Evolutionary conservation across 1,140 invertebrate genomes (phyloP), one percentile per base, ranked within the genome.

Genomic region (Procambarus clarkii): DNA sequence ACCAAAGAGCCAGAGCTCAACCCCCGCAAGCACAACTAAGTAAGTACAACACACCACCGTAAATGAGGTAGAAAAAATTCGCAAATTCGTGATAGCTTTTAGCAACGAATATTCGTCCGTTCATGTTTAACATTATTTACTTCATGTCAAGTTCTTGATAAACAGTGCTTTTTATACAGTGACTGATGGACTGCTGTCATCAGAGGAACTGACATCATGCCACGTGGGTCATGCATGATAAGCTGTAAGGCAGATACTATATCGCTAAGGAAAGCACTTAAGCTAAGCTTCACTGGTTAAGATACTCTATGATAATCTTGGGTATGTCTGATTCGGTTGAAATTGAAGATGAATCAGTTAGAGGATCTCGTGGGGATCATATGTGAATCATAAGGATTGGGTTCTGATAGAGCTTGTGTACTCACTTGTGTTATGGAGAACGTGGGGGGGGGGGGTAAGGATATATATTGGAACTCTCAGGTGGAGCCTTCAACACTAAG

Each of bases 91-190:
- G 84, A 86, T 86, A 86, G 84, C 84, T 71, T 86, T 86, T 78
- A 71, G 84, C 84, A 71, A 86, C 77, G 84, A 71, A 86, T 86
- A 77, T 86, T 77, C 77, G 74, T 86, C 84, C 82, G 69, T 34
- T 84, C 71, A 86, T 86, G 84, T 86, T 86, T 86, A 86, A 86
- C 48, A 54, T 54, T 77, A 77, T 50, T 86, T 77, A 24, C 48
- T 86, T 78, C 84, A 77, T 86, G 84, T 86, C 84, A 86, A 76
- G 74, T 86, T 77, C 54, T 77, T 77, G 45, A 45, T 86, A 64
- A 84, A 84, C 60, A 69, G 60, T 69, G 48, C 74, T 58, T 77
- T 86, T 71, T 86, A 86, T 86, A 86, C 77, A 86, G 71, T 86
- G 84, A 76, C 45, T 69, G 84, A 86, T 48, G 21, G 54, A 34